Evolutionary conservation across 37 sponge, comb jelly and placozoan genomes (phyloP).

Genomic region (Agelas oroides): DNA sequence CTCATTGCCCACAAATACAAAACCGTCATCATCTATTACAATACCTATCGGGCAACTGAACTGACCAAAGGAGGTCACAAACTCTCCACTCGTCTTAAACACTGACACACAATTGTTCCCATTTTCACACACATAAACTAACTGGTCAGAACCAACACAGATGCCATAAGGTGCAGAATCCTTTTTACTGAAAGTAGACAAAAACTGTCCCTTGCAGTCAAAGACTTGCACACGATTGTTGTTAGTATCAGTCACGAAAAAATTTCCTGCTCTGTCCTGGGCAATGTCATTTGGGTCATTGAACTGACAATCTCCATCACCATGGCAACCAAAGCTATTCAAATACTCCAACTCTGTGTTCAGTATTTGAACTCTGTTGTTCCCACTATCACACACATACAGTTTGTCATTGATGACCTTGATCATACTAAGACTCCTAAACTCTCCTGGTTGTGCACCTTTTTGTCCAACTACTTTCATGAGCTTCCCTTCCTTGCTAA

Average conservation of each 20-base stretch:
- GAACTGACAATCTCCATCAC: not conserved
- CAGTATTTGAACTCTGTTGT: not conserved
- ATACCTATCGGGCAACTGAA: not conserved
- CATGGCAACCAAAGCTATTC: not conserved
- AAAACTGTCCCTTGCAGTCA: not conserved
- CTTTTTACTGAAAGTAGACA: not conserved
- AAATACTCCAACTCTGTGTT: not conserved
- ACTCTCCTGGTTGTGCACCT: not conserved
- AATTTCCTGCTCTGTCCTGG: constrained; percentile 3
- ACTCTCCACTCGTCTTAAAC: not conserved
- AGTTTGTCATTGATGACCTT: not conserved
- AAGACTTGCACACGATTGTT: constrained; percentile 1
- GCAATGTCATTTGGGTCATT: constrained; percentile 1
- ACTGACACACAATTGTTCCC: not conserved
- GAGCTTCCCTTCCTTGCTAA: not conserved
- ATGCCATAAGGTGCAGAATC: not conserved
- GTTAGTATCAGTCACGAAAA: constrained; percentile 18
- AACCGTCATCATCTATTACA: constrained; percentile 28
- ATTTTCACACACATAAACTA: not conserved
- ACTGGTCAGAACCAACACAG: not conserved
- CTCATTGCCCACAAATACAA: not conserved
- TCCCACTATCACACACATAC: not conserved
- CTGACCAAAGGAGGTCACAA: constrained; percentile 22
- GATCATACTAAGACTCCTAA: not conserved
- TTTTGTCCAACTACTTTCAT: not conserved